phyloP scores from a whole-genome alignment of 2,888 invertebrate species.

The Physocephala rufipes region DNA sequence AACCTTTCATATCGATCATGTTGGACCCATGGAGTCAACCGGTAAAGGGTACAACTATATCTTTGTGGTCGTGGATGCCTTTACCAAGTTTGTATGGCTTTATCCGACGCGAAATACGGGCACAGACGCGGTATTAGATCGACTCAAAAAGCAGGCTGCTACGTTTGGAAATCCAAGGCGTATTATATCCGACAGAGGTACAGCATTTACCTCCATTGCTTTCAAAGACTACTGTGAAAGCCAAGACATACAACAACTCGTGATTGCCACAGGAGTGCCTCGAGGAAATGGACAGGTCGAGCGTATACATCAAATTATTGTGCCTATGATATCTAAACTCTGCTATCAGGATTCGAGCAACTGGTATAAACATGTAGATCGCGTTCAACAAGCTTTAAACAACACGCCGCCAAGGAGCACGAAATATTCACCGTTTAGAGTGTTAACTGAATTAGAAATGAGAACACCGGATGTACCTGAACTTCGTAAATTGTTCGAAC shows the following conservation, averaged over 20 bases:
- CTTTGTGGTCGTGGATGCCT: conserved; percentile 44
- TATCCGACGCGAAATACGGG: conserved; percentile 52
- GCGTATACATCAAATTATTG: conserved; percentile 40
- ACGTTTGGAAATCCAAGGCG: conserved; percentile 26
- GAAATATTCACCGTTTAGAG: background rate
- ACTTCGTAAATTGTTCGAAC: conserved; percentile 42
- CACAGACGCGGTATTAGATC: conserved; percentile 51
- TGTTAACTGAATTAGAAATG: background rate
- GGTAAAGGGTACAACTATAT: conserved; percentile 57
- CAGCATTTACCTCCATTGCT: conserved; percentile 13
- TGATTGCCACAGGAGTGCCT: conserved; percentile 49
- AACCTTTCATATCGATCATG: conserved; percentile 56
- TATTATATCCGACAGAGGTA: conserved; percentile 18
- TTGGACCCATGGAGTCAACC: conserved; percentile 54
- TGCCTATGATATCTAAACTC: conserved; percentile 55
- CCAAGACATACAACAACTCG: conserved; percentile 46
- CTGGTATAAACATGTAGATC: conserved; percentile 46
- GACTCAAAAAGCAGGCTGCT: conserved; percentile 42
- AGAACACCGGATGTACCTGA: conserved; percentile 33
- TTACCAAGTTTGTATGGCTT: conserved; percentile 58
- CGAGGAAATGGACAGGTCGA: conserved; percentile 59
- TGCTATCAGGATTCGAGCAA: conserved; percentile 50
- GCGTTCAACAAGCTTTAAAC: conserved; percentile 45
- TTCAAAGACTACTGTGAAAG: conserved; percentile 15
- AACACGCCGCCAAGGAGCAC: conserved; percentile 30